Base-by-base conservation (phyloP, 2,888 invertebrate species). In the Griposia aprilina region DNA sequence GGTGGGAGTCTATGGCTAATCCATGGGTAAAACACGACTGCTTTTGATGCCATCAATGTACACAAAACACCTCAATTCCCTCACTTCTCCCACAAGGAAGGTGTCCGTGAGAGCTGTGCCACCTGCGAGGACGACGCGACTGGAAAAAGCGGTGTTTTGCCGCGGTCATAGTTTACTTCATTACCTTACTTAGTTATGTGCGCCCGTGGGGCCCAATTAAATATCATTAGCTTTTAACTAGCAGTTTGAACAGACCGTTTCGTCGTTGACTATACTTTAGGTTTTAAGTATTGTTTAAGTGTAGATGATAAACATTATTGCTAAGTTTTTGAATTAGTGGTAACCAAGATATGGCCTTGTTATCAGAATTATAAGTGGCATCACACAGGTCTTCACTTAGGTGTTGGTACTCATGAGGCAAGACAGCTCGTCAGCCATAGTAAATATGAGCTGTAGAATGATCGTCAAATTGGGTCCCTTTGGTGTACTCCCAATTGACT, bases 141-240 rank as follows among this genome's bases (percentile, higher is more conserved):
- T 81, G 90, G 87, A 85, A 87, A 91, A 91, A 89, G 87, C 90
- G 88, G 92, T 94, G 94, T 94, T 95, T 93, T 95, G 94, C 95
- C 94, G 93, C 96, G 95, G 94, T 95, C 95, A 92, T 93, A 93
- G 95, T 94, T 96, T 93, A 94, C 92, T 94, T 93, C 94, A 94
- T 94, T 95, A 94, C 91, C 92, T 91, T 93, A 93, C 91, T 94
- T 87, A 92, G 89, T 91, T 93, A 94, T 94, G 93, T 90, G 85
- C 80, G 80, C 69, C 75, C 70, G 73, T 84, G 83, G 85, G 85
- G 73, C 78, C 74, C 92, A 93, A 93, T 94, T 93, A 91, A 78
- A 78, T 72, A 80, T 93, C 90, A 94, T 94, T 93, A 92, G 85
- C 83, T 82, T 85, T 87, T 90, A 90, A 91, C 78, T 83, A 88